These are phyloP conservation scores for Drosophila multiciliata DNA, from an alignment of 2,888 invertebrate genomes.

Conservation along the genomic window DNA sequence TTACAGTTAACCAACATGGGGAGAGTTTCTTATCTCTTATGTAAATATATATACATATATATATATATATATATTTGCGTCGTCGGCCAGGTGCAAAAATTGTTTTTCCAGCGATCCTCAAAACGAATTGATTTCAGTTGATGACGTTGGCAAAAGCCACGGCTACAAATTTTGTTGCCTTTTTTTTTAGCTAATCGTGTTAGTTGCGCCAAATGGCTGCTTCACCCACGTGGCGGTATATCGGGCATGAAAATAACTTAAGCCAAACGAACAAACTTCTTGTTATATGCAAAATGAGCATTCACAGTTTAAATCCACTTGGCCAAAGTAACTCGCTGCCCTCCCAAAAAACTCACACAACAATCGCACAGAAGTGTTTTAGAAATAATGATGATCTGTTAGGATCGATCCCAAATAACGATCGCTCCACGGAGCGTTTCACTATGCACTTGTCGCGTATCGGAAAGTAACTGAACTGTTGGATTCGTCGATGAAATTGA, in stretches of 20 bases:
- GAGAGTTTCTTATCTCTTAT: conserved; percentile 27
- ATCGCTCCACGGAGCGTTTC: conserved; percentile 43
- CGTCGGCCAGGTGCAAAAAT: conserved; percentile 17
- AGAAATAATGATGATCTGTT: neutral
- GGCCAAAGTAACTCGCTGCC: conserved; percentile 85
- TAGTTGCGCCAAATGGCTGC: conserved; percentile 18
- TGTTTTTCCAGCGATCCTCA: conserved; percentile 9
- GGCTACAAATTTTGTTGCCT: neutral
- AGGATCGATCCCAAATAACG: conserved; percentile 14
- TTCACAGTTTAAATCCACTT: conserved; percentile 84
- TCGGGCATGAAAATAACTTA: conserved; percentile 85
- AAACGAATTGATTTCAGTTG: conserved; percentile 21
- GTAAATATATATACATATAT: neutral
- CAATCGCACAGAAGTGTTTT: neutral
- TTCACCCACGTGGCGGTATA: conserved; percentile 70
- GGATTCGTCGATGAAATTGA: conserved; percentile 82
- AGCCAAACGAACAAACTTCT: conserved; percentile 86
- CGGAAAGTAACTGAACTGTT: conserved; percentile 83
- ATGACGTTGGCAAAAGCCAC: conserved; percentile 58
- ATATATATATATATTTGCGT: neutral
- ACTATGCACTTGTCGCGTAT: conserved; percentile 84
- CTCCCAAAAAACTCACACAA: conserved; percentile 23
- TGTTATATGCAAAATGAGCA: conserved; percentile 65
- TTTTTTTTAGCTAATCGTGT: conserved; percentile 9
- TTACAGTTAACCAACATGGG: conserved; percentile 15